phyloP scores from a whole-genome alignment of 1,140 invertebrate species.

The Penaeus vannamei region DNA sequence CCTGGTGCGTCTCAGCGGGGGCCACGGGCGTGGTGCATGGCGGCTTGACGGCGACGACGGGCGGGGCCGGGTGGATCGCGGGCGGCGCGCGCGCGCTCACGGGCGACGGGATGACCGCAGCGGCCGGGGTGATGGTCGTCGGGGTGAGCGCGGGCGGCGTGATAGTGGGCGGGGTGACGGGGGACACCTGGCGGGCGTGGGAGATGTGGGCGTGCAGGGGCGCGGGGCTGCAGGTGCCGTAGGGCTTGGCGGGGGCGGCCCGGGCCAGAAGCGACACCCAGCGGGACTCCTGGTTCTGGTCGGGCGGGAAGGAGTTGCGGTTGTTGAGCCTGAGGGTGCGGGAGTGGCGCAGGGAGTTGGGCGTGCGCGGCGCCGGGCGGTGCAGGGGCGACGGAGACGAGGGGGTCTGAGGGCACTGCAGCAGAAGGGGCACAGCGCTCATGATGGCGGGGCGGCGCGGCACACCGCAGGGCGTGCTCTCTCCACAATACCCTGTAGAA shows the following conservation, averaged over 20 bases:
- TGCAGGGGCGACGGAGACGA: slow-evolving; percentile 51
- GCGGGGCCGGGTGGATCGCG: neutral
- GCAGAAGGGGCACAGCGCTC: slow-evolving; percentile 50
- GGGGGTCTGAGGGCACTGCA: slow-evolving; percentile 55
- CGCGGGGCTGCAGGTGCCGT: slow-evolving; percentile 51
- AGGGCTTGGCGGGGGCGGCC: slow-evolving; percentile 39
- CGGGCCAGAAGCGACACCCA: slow-evolving; percentile 52
- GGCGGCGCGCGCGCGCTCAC: neutral
- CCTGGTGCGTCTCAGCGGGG: neutral
- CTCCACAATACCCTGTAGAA: slow-evolving; percentile 17
- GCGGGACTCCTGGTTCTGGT: slow-evolving; percentile 53
- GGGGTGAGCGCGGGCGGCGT: neutral
- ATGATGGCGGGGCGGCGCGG: slow-evolving; percentile 43
- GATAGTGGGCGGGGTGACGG: neutral
- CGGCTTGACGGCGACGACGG: slow-evolving; percentile 4
- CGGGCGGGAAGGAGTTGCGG: slow-evolving; percentile 59
- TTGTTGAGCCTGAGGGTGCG: slow-evolving; percentile 46
- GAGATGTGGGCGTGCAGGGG: neutral
- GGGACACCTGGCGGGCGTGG: neutral
- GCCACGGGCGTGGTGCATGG: slow-evolving; percentile 3
- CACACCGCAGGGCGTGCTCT: slow-evolving; percentile 30
- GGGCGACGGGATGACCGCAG: neutral
- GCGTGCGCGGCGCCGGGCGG: slow-evolving; percentile 37
- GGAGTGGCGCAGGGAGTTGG: slow-evolving; percentile 24
- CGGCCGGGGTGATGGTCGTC: neutral